Percentiles rank a stretch among this genome's conserved stretches.
Evolutionary conservation across 2,888 invertebrate genomes (phyloP).

Genomic region (Gerris lacustris): DNA sequence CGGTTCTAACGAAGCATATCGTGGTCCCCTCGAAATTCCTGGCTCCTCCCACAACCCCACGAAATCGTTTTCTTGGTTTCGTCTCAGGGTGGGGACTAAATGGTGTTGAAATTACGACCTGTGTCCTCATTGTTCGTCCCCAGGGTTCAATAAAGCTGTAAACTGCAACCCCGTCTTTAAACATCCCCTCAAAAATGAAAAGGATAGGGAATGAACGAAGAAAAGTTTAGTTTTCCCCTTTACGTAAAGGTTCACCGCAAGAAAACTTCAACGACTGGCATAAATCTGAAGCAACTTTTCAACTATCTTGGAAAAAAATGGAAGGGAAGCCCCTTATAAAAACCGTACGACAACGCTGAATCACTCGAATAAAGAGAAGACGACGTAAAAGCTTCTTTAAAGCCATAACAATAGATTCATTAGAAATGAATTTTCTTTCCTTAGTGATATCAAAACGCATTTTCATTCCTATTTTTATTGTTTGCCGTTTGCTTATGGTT

Average conservation of each 20-base stretch:
- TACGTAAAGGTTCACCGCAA: not conserved
- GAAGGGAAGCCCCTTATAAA: too few species aligned
- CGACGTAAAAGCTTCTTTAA: too few species aligned
- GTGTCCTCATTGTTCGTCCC: slow-evolving; percentile 3
- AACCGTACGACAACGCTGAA: too few species aligned
- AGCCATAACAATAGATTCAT: too few species aligned
- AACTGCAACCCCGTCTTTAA: not conserved
- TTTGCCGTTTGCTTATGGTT: too few species aligned
- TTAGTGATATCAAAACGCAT: too few species aligned
- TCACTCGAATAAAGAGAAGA: too few species aligned
- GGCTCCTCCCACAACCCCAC: not conserved
- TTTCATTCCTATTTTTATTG: too few species aligned
- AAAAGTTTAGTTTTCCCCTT: not conserved
- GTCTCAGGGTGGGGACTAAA: not conserved
- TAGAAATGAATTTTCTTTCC: too few species aligned
- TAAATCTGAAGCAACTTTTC: not conserved
- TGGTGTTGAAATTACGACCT: slow-evolving; percentile 2
- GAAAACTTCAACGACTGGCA: not conserved
- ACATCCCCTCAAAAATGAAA: not conserved
- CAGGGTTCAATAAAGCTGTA: not conserved
- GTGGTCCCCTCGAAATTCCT: not conserved
- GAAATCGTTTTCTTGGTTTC: not conserved
- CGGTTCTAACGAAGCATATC: slow-evolving; percentile 1
- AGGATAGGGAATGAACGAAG: not conserved
- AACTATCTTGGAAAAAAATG: too few species aligned